Base-by-base conservation (phyloP, 1,140 invertebrate species). In the Drosophila punjabiensis region DNA sequence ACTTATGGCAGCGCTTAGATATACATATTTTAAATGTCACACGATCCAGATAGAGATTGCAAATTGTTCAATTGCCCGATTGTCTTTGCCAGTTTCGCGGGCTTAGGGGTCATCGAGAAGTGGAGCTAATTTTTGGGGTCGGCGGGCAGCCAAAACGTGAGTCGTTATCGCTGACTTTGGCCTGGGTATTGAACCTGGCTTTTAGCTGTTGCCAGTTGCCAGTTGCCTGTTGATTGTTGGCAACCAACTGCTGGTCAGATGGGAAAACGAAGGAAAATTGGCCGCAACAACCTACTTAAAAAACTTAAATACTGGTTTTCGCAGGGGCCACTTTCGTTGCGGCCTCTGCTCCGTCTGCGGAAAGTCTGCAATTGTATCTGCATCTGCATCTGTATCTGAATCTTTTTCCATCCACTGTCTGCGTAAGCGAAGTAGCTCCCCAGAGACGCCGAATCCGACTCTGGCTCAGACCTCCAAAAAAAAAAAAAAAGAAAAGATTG, bases 81-180 rank as follows among this genome's bases (percentile, higher is more conserved):
- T 73, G 55, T 74, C 45, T 74, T 48, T 52, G 64, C 41, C 43
- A 20, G 39, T 33, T 45, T 68, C 9, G 37, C 35, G 16, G 62
- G 45, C 60, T 76, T 76, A 48, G 81, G 71, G 81, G 76, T 84
- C 81, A 84, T 16, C 33, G 35, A n/a, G 74, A 80, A 84, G 58
- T 80, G 68, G 50, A 81, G 71, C 81, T 84, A 84, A 84, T 84
- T 84, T 84, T 84, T 84, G 76, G 76, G 81, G 81, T 80, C 81
- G 59, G 41, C 58, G 30, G 68, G 47, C 63, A 56, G 7, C 33
- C 53, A 67, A 83, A 82, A 83, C 81, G 81, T 83, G 81, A 83
- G 66, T 82, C 69, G 71, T 77, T 67, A 69, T 65, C 55, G 55
- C 39, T 68, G 80, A 78, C 81, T 68, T 66, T 79, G 81, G 76